phyloP scores from a whole-genome alignment of 2,797 vertebrate species.

The Tragelaphus oryx region DNA sequence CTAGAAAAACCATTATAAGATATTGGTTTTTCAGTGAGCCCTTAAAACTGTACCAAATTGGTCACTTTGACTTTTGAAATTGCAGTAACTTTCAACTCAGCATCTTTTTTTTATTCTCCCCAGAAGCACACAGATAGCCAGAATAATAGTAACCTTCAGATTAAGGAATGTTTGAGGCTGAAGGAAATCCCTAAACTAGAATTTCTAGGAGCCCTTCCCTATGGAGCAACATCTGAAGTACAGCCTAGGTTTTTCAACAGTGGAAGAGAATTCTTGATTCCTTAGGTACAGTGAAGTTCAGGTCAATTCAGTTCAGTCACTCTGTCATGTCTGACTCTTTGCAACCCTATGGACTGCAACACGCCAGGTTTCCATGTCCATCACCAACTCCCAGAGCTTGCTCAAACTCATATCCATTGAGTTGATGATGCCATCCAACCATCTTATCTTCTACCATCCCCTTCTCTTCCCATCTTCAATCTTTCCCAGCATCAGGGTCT shows the following conservation, averaged over 20 bases:
- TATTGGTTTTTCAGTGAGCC: neutral
- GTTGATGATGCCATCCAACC: neutral
- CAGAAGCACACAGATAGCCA: slow-evolving; percentile 57
- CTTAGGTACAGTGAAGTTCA: neutral
- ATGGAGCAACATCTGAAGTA: neutral
- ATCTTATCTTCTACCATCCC: neutral
- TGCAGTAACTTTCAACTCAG: slow-evolving; percentile 34
- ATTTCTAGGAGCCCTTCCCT: neutral
- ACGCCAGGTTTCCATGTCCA: neutral
- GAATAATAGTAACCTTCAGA: slow-evolving; percentile 26
- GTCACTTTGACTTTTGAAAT: slow-evolving; percentile 54
- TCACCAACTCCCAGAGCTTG: neutral
- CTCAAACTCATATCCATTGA: neutral
- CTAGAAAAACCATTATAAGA: neutral
- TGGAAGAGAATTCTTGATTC: neutral
- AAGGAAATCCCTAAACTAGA: slow-evolving; percentile 13
- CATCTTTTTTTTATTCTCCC: slow-evolving; percentile 4
- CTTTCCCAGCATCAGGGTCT: neutral
- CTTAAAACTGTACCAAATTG: slow-evolving; percentile 28
- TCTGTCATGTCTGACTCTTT: neutral
- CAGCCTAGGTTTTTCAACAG: neutral
- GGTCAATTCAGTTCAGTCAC: neutral
- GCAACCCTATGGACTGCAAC: neutral
- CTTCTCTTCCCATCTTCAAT: neutral
- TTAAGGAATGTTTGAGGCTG: slow-evolving; percentile 3